Conservation (phyloP, 1,140 invertebrate species). For the Drosophila saltans region DNA sequence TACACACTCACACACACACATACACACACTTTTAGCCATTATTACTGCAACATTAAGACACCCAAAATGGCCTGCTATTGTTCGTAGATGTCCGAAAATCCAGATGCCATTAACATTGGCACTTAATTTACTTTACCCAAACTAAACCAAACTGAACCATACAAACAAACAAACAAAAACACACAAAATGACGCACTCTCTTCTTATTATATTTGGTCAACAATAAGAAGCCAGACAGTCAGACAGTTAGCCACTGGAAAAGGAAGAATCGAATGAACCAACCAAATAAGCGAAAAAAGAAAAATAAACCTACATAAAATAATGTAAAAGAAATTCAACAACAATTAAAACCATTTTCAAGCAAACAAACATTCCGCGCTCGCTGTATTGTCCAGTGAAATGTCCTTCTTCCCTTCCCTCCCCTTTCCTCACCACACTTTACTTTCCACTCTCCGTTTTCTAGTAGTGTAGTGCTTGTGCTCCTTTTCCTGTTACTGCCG, state of each 20-base stretch:
- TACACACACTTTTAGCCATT: conserved; percentile 74
- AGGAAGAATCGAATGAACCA: too few species aligned
- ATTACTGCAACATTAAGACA: conserved; percentile 80
- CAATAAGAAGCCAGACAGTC: conserved; percentile 52
- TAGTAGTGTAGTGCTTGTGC: conserved; percentile 5
- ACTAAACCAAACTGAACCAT: conserved; percentile 72
- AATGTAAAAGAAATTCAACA: conserved; percentile 53
- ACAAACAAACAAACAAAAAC: conserved; percentile 52
- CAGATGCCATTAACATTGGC: conserved; percentile 80
- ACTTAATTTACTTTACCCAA: conserved; percentile 76
- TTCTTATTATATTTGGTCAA: conserved; percentile 80
- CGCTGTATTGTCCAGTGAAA: conserved; percentile 35
- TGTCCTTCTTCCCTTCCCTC: neutral
- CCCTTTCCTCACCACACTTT: neutral
- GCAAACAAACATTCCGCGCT: conserved; percentile 56
- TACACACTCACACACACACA: conserved; percentile 23
- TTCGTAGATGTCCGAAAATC: conserved; percentile 63
- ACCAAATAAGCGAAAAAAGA: conserved; percentile 22
- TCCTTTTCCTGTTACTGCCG: conserved; percentile 18
- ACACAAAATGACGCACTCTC: conserved; percentile 64
- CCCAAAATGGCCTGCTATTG: conserved; percentile 70
- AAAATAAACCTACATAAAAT: conserved; percentile 23
- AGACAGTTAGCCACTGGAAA: too few species aligned
- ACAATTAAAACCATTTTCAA: conserved; percentile 79
- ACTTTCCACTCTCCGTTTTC: neutral